Conservation (phyloP, 2,888 invertebrate species). For the Phalera bucephala region DNA sequence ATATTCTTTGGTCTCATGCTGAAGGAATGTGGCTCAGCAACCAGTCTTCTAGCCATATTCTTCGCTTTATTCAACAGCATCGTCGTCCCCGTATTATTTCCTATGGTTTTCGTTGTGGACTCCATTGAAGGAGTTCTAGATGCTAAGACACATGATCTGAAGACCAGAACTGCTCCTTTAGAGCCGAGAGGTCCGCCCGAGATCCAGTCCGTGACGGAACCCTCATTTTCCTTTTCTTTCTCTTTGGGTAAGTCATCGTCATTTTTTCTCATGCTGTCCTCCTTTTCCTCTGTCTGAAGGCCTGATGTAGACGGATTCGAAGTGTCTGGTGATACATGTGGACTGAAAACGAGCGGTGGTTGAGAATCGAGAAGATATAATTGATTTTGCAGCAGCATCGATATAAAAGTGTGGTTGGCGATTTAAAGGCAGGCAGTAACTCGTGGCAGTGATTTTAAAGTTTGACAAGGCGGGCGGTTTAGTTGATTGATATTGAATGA, state of each 20-base stretch:
- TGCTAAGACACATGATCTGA: conserved; percentile 86
- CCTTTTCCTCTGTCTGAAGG: conserved; percentile 53
- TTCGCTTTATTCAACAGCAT: conserved; percentile 74
- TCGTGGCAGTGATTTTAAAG: too few relatives aligned
- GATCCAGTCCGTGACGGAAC: conserved; percentile 76
- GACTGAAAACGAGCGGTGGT: conserved; percentile 51
- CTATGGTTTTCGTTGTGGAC: conserved; percentile 66
- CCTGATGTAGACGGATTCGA: conserved; percentile 75
- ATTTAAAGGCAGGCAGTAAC: too few relatives aligned
- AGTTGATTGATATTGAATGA: too few relatives aligned
- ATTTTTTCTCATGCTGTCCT: conserved; percentile 71
- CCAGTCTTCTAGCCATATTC: conserved; percentile 70
- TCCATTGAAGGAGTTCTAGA: conserved; percentile 68
- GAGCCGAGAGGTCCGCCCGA: conserved; percentile 84
- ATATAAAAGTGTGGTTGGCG: background rate
- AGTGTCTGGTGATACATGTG: conserved; percentile 76
- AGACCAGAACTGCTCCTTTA: conserved; percentile 85
- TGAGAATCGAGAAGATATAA: background rate
- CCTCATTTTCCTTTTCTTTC: conserved; percentile 57
- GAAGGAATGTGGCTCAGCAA: conserved; percentile 68
- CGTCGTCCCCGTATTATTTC: conserved; percentile 69
- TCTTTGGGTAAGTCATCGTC: conserved; percentile 53
- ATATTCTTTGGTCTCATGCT: conserved; percentile 68
- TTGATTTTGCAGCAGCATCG: background rate
- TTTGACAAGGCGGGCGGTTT: too few relatives aligned